Evolutionary conservation across 2,888 invertebrate species (phyloP), one percentile per base, ranked within the genome.

Genomic region (Synergus laeviventris): DNA sequence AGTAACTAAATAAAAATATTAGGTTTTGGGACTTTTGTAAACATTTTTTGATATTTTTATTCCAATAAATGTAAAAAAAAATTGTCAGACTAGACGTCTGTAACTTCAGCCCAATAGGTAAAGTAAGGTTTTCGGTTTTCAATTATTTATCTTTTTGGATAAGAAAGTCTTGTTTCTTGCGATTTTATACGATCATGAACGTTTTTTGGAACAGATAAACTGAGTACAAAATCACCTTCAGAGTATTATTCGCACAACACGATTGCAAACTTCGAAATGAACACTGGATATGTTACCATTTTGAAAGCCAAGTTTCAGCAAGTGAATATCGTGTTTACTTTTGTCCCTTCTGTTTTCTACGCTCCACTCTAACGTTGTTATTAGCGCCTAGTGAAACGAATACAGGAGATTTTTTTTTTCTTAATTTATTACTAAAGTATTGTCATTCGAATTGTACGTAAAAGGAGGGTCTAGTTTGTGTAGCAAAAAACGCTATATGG

Each of bases 391-490:
- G 59, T 70, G 49, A 45, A 76, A 76, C 38, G 14, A 54, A 77
- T 66, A 62, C 56, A 54, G 49, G 56, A 59, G 56, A 39, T 59
- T 77, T 75, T 81, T 76, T 76, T 76, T 81, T 81, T 82, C 84
- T 74, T 88, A 81, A 86, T 87, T 86, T 82, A 85, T 83, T 86
- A 81, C 79, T 81, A 77, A 83, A 80, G 73, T 76, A 81, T 79
- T 81, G 81, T 83, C 79, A 78, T 76, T 77, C 49, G 76, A 74
- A 83, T 79, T 83, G 82, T 85, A 83, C 82, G 84, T 84, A 86
- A 84, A 61, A 59, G 70, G 75, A 83, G 84, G 78, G 75, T 82
- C 79, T 79, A 77, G 78, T 79, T 87, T 83, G 81, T 77, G 78
- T 83, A 82, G 82, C 79, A 76, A 74, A 77, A 80, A 73, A n/a